Base-by-base conservation (phyloP, 2,797 vertebrate species). In the Takifugu rubripes region DNA sequence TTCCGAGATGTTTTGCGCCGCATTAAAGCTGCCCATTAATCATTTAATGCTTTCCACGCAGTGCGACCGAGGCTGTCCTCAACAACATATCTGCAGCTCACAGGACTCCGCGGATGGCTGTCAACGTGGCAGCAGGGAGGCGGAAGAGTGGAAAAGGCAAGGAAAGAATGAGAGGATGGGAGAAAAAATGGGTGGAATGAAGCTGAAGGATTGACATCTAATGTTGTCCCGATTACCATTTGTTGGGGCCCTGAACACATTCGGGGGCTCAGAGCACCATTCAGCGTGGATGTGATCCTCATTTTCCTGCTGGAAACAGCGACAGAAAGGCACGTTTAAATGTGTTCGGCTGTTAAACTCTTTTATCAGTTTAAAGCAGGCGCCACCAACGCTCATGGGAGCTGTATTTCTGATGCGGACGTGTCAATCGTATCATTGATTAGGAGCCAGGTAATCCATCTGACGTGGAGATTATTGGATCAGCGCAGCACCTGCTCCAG, bases 21-120 rank as follows among this genome's bases (percentile, higher is more conserved):
- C 76, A 75, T 77, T 84, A 52, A 74, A 54, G 71, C 64, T 64
- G 59, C 70, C 88, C 84, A 79, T 90, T 89, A 85, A 89, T 90
- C 86, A 88, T 87, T 70, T 66, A 72, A 70, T 77, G 70, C 62
- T 81, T 66, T 72, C 87, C 81, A 64, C 59, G 72, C 64, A 36
- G 45, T 40, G 62, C 74, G 70, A 66, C 60, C 25, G 15, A 77
- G 63, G 26, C 16, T 61, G 59, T 62, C 25, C 40, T 55, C 46
- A 7, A 68, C 68, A 70, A 58, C 42, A 0, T 63, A 59, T 72
- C 54, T 55, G 64, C 63, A 49, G 70, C 75, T 62, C 25, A 45
- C 56, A 27, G 42, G 8, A 56, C 77, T 76, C 74, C 66, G 72
- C 84, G 81, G 80, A 77, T 79, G 56, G 59, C 72, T 56, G 62